Base-by-base conservation (phyloP, 2,888 invertebrate genomes). In the Conus canariensis region DNA sequence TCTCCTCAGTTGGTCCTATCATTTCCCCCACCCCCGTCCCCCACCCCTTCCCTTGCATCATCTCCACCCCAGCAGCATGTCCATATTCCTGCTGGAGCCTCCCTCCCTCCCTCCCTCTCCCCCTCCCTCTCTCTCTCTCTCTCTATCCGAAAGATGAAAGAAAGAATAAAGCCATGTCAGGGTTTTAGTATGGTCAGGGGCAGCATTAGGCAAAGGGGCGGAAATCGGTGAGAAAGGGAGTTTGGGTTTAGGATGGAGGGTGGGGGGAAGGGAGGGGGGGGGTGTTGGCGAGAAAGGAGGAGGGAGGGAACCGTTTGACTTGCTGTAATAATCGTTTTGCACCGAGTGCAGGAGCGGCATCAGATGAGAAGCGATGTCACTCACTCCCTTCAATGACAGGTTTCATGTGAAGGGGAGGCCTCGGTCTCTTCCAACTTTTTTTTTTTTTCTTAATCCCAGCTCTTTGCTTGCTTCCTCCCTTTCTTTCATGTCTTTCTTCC, bases 251-350 rank as follows among this genome's bases (percentile, higher is more conserved):
- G 83, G 74, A n/a, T n/a, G 3, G 8, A 74, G 74, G n/a, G 22
- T 22, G 77, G 4, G 77, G 25, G 77, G 30, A 19, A 77, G 77
- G 8, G 77, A 25, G 77, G 16, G 30, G 19, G 30, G 14, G 77
- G 25, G 14, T 9, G 77, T 25, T 12, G 30, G 45, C 45, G 77
- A 30, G 30, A 30, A 22, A 30, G 2, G 9, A 3, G 2, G 45
- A 4, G 45, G 30, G 30, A 12, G 30, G 12, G 45, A 30, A 45
- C 12, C 30, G 77, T 70, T 70, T 70, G 70, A 14, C 22, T 70
- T 16, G 19, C 16, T 83, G 83, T 22, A 58, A 58, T 58, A 45
- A 83, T 60, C 59, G 59, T 85, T 85, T 85, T 85, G 85, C 85
- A 60, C 25, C 60, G 22, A 82, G 22, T 56, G 16, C 8, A 14